Conservation (phyloP, 2,113 vertebrate genomes). For the Sinocyclocheilus anshuiensis region DNA sequence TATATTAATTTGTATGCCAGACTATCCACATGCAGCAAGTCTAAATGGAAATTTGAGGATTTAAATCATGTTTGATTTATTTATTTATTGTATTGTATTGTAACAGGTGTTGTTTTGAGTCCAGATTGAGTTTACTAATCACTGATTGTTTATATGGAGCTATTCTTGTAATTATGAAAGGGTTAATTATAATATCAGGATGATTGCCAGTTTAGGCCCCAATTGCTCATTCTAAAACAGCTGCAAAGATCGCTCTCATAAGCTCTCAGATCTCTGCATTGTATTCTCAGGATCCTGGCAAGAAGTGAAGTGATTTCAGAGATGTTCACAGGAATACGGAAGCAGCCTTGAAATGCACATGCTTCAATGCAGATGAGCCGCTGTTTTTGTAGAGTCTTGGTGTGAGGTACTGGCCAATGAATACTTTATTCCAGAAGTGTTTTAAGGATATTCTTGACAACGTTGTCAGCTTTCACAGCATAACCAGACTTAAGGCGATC, state of each 20-base stretch:
- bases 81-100: not conserved
- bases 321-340: not conserved
- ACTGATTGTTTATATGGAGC: not conserved
- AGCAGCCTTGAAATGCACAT: not conserved
- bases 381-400: not conserved
- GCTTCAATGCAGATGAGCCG: not conserved
- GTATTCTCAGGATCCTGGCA: not conserved
- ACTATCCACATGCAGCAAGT: not conserved
- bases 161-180: not conserved
- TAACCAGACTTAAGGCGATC: not conserved
- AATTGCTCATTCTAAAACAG: not conserved
- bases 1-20: not conserved
- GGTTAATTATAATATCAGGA: not conserved
- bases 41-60: not conserved
- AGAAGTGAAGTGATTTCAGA: not conserved
- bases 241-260: not conserved
- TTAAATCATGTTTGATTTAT: not conserved
- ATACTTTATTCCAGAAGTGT: not conserved
- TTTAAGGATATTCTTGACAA: not conserved
- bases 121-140: not conserved
- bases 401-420: not conserved
- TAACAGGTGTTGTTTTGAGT: not conserved
- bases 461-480: not conserved
- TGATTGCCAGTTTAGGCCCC: not conserved
- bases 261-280: conserved; percentile 11